These are phyloP conservation scores for Gambusia yucatana DNA, from an alignment of 2,797 vertebrate genomes.

Conservation along the genomic window DNA sequence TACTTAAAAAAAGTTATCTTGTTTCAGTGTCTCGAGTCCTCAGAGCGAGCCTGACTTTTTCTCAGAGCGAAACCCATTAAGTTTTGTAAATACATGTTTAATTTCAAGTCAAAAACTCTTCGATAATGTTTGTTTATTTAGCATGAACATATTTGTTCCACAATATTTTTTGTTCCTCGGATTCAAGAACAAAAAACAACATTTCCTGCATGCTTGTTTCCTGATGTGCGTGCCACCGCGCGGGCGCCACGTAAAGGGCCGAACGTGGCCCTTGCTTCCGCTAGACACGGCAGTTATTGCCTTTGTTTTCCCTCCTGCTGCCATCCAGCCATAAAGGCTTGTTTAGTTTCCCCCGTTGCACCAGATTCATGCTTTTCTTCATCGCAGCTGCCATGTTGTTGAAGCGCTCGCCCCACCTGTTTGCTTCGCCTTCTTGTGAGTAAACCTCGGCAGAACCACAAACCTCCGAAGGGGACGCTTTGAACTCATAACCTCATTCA, in stretches of 20 bases:
- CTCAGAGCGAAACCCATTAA: neutral
- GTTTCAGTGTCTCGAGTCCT: neutral
- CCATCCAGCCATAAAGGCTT: conserved; percentile 8
- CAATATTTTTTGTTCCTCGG: neutral
- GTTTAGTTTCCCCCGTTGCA: conserved; percentile 20
- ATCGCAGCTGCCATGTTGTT: conserved; percentile 11
- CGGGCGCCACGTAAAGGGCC: neutral
- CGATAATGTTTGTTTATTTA: neutral
- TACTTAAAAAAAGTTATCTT: neutral
- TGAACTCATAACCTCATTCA: neutral
- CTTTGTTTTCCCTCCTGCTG: neutral
- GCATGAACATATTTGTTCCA: neutral
- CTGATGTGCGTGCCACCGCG: neutral
- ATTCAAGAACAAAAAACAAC: neutral
- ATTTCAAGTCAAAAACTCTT: neutral
- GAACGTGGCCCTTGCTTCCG: neutral
- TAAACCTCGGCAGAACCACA: conserved; percentile 2
- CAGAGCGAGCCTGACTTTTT: neutral
- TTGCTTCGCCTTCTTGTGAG: conserved; percentile 7
- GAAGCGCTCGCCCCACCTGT: conserved; percentile 25
- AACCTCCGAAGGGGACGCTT: neutral
- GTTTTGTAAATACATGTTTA: neutral
- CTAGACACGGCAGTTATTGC: neutral
- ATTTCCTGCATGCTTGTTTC: neutral
- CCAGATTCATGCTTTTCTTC: conserved; percentile 41